Evolutionary conservation across 2,888 invertebrate genomes (phyloP), one percentile per base, ranked within the genome.

Genomic region (Hyppa rectilinea): DNA sequence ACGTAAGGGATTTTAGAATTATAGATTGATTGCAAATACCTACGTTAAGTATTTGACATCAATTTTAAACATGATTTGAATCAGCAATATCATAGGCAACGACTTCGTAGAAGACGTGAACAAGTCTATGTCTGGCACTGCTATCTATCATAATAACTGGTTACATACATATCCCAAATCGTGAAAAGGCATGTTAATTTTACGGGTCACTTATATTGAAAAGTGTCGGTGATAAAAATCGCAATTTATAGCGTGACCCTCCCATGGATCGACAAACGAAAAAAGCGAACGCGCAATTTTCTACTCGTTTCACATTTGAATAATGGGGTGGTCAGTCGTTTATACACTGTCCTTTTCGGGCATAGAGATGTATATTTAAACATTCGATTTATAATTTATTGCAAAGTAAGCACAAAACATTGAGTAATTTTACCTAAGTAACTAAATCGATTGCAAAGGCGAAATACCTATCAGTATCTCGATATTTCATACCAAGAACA

Each of bases 201-300:
- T 85, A 87, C 87, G 85, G 85, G 82, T 85, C 87, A 87, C 84
- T 86, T 86, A 82, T 86, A 87, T 84, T 85, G 87, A 86, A 88
- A 87, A 88, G 82, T 86, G 84, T 83, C 63, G 66, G 78, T 84
- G 87, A 87, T 88, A 87, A 87, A 85, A 85, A 87, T 87, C 85
- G 75, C 80, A 86, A 88, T 87, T 87, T 87, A 88, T 85, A 68
- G 82, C 81, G 68, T 76, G 82, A 87, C 85, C 85, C 81, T 81
- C 74, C 78, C 78, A 76, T 84, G 85, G 84, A 84, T 85, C 78
- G 78, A 80, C 79, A 84, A 81, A 75, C 78, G 72, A 78, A 77
- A 83, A 78, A 72, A 67, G 61, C 72, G 71, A 77, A 77, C 77
- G 75, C 67, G 76, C 76, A 80, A 80, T 83, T 85, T 85, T 81